Conservation (phyloP, 2,113 vertebrate genomes). For the Microtus ochrogaster region DNA sequence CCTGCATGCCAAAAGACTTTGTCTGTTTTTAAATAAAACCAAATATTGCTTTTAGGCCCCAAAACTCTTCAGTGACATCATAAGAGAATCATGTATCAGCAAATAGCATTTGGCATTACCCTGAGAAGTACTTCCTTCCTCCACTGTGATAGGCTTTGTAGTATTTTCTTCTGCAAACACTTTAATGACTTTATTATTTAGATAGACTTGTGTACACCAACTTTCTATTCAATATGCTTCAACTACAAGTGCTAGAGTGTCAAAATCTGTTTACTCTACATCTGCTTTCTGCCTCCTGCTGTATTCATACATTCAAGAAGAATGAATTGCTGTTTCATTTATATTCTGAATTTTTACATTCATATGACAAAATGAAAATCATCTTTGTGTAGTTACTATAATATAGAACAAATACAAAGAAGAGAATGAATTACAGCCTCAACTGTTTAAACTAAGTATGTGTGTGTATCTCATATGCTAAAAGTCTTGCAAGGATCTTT, state of each 20-base stretch:
- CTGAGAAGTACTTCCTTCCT: not conserved
- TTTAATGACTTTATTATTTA: conserved; percentile 67
- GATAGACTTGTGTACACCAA: conserved; percentile 31
- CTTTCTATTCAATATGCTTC: conserved; percentile 70
- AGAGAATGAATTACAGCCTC: conserved; percentile 56
- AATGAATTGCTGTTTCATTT: conserved; percentile 73
- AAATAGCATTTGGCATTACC: not conserved
- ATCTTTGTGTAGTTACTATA: conserved; percentile 30
- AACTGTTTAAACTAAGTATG: conserved; percentile 1
- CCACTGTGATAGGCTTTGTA: not conserved
- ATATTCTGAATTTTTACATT: conserved; percentile 67
- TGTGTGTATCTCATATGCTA: not conserved
- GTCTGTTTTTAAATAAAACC: conserved; percentile 25
- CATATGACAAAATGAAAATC: conserved; percentile 65
- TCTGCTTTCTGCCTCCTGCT: conserved; percentile 74
- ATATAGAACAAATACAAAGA: conserved; percentile 54
- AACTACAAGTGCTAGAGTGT: conserved; percentile 66
- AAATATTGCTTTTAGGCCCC: not conserved
- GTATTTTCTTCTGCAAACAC: conserved; percentile 58
- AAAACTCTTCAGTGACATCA: not conserved
- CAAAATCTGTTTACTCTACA: conserved; percentile 73
- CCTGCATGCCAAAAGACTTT: not conserved
- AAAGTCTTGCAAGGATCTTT: conserved; percentile 37
- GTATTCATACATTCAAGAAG: conserved; percentile 72
- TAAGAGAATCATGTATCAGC: not conserved